Evolutionary conservation across 2,888 invertebrate genomes (phyloP), one percentile per base, ranked within the genome.

Genomic region (Argyresthia albistria): DNA sequence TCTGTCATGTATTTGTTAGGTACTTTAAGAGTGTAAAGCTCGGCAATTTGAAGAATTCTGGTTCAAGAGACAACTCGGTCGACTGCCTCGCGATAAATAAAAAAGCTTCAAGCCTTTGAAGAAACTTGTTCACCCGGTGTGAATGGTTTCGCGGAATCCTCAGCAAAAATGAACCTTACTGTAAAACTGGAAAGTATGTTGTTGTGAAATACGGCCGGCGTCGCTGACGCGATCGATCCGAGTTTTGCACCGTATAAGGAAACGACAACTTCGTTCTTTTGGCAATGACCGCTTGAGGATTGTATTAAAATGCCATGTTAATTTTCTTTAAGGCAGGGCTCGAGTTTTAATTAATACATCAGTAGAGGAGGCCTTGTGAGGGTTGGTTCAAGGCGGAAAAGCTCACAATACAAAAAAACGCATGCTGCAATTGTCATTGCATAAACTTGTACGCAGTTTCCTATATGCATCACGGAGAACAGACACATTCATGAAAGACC

Each of bases 191-290:
- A 46, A 46, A 46, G 46, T 45, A n/a, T 8, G 37, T 15, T 37
- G 14, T 48, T 36, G 48, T 37, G 35, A 48, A 53, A 45, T 36
- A 35, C 35, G 42, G 35, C 47, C n/a, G 35, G 36, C 11, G 37
- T 11, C n/a, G 48, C 15, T 48, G 48, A 48, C 69, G 72, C 65
- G 69, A 48, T 67, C 68, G 69, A 68, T 72, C 66, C 60, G 63
- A 70, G 74, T 74, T 77, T 81, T 80, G 76, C 72, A 60, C 84
- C 83, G 69, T 80, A 80, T 74, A 81, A 76, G 86, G 86, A 74
- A 76, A 78, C 68, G 69, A 72, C 84, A 64, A 73, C 74, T 73
- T 79, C 66, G 72, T 70, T 67, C 71, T 82, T 86, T 87, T 81
- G 86, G 80, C 78, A 82, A 80, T 80, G 81, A 80, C 81, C 79